Conservation (phyloP, 35 echinoderm and acorn worm species). For the Anneissia japonica region DNA sequence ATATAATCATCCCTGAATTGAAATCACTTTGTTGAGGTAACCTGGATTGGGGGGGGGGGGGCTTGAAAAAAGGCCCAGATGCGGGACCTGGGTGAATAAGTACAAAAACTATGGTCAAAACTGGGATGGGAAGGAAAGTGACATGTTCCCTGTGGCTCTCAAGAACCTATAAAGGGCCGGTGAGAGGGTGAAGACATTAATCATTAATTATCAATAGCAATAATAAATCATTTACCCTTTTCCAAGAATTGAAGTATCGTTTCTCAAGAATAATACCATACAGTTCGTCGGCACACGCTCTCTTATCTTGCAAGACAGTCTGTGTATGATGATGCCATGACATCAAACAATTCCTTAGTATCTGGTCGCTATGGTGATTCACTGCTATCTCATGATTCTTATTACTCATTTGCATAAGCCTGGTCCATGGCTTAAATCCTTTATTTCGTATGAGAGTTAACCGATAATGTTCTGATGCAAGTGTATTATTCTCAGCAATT, state of each 20-base stretch:
- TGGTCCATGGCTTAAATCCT: conserved; percentile 78
- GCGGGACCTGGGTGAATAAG: no score
- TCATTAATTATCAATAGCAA: not conserved
- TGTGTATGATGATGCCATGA: conserved; percentile 76
- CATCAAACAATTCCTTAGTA: conserved; percentile 53
- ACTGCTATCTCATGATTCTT: conserved; percentile 62
- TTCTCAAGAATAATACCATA: conserved; percentile 56
- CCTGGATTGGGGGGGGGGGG: no score
- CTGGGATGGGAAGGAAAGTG: no score
- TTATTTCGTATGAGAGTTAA: conserved; percentile 53
- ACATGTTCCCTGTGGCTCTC: no score
- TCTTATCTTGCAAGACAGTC: conserved; percentile 30
- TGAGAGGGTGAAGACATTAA: not conserved
- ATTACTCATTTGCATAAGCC: conserved; percentile 21
- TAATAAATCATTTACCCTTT: conserved; percentile 39
- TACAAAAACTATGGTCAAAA: no score
- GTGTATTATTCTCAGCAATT: conserved; percentile 23
- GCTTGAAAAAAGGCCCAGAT: no score
- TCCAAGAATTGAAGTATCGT: conserved; percentile 64
- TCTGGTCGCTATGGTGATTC: conserved; percentile 46
- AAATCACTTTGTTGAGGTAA: no score
- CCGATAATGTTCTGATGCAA: conserved; percentile 59
- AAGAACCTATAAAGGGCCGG: no score
- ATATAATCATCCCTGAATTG: no score
- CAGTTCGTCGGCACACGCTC: conserved; percentile 42